Base-by-base conservation (phyloP, 1,140 invertebrate genomes). In the Drosophila bipectinata region DNA sequence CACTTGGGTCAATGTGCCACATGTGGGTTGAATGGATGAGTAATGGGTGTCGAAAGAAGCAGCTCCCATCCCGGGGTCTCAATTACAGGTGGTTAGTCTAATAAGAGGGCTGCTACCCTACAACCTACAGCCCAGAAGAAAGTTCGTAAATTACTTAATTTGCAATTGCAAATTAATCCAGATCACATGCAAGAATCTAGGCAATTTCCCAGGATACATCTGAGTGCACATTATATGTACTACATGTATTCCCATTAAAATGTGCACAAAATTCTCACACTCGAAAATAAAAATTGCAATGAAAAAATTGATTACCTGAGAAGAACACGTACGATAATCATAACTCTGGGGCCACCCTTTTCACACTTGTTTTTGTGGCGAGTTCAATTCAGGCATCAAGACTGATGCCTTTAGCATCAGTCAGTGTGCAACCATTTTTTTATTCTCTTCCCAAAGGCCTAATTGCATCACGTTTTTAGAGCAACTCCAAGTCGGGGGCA, bases 391-490 rank as follows among this genome's bases (percentile, higher is more conserved):
- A n/a, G n/a, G n/a, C n/a, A n/a, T n/a, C n/a, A n/a, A n/a, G n/a
- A n/a, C n/a, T n/a, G n/a, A n/a, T 32, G 32, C 26, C 21, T 39
- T 72, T 14, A 4, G 39, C 54, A 55, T 45, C 12, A 28, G 26
- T 28, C 48, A 32, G 44, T 24, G 32, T 34, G 51, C 37, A 52
- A 21, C 21, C 57, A 30, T 60, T 60, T 18, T 18, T 15, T 45
- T 7, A 41, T 41, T 32, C 32, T 41, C 39, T 41, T 41, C n/a
- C 14, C 26, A 49, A 54, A 67, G 54, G 56, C 63, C 57, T 77
- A 77, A 77, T 77, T 77, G 74, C 72, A 77, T 77, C 74, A 77
- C 74, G 74, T 77, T 77, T 77, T 77, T 77, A 77, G 74, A 76
- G 63, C 74, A 62, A 48, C 74, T 55, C 57, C 37, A 47, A 48